phyloP scores from a whole-genome alignment of 2,888 invertebrate species.

The Ophion ellenae region DNA sequence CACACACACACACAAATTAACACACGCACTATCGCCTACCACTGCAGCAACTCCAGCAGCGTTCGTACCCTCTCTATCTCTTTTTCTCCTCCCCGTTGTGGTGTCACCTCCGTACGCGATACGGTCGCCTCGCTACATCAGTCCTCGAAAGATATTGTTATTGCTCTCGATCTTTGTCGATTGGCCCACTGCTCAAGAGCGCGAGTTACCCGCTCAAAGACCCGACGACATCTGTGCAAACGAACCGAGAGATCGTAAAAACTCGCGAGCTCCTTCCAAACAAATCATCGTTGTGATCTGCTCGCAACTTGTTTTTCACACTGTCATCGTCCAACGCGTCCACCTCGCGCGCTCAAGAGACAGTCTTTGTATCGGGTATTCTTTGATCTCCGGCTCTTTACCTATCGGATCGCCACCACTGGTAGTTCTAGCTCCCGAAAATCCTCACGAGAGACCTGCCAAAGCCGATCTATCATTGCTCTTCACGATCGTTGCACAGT shows the following conservation, averaged over 20 bases:
- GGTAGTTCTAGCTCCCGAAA: not conserved
- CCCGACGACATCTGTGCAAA: constrained; percentile 27
- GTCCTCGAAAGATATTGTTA: constrained; percentile 20
- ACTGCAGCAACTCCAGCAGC: constrained; percentile 33
- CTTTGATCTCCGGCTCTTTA: not conserved
- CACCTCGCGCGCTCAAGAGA: not conserved
- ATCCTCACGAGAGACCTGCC: not conserved
- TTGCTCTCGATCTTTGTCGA: constrained; percentile 16
- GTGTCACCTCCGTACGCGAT: constrained; percentile 9
- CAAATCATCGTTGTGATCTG: constrained; percentile 20
- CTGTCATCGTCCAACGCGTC: constrained; percentile 1
- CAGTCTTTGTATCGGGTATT: not conserved
- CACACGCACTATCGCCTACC: constrained; percentile 53
- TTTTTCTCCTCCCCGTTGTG: constrained; percentile 19
- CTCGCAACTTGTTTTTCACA: constrained; percentile 4
- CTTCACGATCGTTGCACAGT: not conserved
- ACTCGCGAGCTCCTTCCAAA: constrained; percentile 8
- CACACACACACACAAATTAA: constrained; percentile 4
- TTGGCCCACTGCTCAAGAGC: not conserved
- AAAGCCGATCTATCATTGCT: not conserved
- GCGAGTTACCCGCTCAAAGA: constrained; percentile 5
- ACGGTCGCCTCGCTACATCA: constrained; percentile 26
- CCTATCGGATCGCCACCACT: not conserved
- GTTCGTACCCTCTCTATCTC: constrained; percentile 36
- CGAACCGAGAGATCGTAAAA: constrained; percentile 15